Evolutionary conservation across 2,113 vertebrate genomes (phyloP).

Genomic region (Scomber japonicus): DNA sequence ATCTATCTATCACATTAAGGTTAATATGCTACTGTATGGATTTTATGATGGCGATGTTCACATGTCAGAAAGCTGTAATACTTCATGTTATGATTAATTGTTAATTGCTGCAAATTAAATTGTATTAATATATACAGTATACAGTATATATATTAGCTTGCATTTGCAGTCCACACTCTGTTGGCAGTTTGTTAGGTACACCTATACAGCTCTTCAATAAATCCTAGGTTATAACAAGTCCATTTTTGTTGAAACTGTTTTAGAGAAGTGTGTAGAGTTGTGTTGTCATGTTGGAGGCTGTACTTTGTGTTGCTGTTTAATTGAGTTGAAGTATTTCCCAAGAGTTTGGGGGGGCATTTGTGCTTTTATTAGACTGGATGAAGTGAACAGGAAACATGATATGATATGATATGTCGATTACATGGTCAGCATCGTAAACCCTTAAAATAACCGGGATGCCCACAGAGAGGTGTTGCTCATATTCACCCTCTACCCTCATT

Average conservation of each 20-base stretch:
- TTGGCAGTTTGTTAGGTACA: slow-evolving; percentile 10
- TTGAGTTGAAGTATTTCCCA: neutral
- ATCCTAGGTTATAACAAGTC: neutral
- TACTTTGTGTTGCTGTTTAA: slow-evolving; percentile 8
- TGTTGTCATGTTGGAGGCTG: slow-evolving; percentile 5
- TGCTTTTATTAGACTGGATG: neutral
- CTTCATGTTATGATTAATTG: neutral
- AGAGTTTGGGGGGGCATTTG: neutral
- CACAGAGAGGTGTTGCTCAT: neutral
- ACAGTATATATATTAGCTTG: too few species aligned
- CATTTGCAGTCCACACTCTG: neutral
- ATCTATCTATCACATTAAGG: slow-evolving; percentile 27
- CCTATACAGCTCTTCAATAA: neutral
- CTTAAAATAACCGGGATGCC: neutral
- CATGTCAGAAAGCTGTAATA: slow-evolving; percentile 5
- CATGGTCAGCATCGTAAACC: neutral
- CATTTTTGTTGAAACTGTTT: neutral
- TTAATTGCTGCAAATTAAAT: neutral
- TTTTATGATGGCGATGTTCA: slow-evolving; percentile 21
- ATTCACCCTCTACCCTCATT: neutral
- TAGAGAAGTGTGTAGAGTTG: too few species aligned
- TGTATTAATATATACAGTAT: neutral
- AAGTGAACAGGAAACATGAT: neutral
- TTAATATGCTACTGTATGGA: neutral
- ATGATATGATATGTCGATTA: neutral